A percentile compares a stretch with the other conserved stretches of the same genome.
These are phyloP conservation scores for Pelmatolapia mariae DNA, from an alignment of 2,113 vertebrate species.

Conservation along the genomic window DNA sequence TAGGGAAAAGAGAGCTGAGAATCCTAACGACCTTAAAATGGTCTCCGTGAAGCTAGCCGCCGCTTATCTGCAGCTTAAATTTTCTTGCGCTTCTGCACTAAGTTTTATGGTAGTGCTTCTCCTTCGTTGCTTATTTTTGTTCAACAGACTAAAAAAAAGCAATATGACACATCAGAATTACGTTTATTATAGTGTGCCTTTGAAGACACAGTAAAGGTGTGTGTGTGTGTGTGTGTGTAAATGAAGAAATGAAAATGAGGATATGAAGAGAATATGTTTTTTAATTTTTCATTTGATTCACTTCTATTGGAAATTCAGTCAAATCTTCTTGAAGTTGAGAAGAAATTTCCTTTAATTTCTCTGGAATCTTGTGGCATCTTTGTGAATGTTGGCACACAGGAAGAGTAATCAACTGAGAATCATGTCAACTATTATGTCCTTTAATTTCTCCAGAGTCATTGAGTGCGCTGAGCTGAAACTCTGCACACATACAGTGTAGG, in stretches of 20 bases:
- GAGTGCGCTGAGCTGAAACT: neutral
- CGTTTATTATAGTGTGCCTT: neutral
- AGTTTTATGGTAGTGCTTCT: neutral
- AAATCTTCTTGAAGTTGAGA: neutral
- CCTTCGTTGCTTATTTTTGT: neutral
- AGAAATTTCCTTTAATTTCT: neutral
- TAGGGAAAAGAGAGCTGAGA: neutral
- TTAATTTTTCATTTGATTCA: neutral
- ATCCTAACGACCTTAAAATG: neutral
- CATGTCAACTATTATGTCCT: neutral
- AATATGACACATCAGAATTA: neutral
- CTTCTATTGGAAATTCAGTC: neutral
- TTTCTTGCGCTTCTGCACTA: neutral
- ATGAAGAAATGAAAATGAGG: neutral
- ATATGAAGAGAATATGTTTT: neutral
- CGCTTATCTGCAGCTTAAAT: neutral
- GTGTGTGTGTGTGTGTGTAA: neutral
- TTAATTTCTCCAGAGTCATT: neutral
- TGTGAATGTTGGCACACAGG: neutral
- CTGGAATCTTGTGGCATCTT: neutral
- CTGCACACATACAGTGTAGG: neutral
- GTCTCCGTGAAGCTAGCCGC: neutral
- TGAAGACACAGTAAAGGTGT: neutral
- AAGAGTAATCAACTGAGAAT: neutral
- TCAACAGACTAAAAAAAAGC: neutral